Conservation (phyloP, 2,113 vertebrate species). For the Agelaius tricolor region DNA sequence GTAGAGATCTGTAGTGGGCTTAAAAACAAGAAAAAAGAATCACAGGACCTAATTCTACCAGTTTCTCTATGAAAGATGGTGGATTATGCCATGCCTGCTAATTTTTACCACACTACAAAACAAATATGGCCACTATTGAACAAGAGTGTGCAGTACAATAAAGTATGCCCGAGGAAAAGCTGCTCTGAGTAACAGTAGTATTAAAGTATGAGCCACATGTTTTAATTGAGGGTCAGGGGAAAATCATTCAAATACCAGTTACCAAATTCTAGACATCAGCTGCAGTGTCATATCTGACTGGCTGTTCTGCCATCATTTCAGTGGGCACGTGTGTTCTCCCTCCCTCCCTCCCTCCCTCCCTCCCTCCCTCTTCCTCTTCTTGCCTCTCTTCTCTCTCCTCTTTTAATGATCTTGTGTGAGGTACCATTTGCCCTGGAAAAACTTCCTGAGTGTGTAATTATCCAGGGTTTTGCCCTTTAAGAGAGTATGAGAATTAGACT, state of each 20-base stretch:
- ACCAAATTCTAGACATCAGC: not conserved
- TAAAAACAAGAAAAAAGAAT: not conserved
- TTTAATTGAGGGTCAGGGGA: not conserved
- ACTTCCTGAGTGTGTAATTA: not conserved
- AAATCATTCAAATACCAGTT: not conserved
- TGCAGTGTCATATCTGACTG: not conserved
- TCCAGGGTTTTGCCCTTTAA: constrained; percentile 7
- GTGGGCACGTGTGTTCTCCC: not conserved
- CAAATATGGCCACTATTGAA: not conserved
- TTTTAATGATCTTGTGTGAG: not conserved
- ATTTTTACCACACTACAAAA: not conserved
- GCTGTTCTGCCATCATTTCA: not conserved
- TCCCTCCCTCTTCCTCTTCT: not conserved
- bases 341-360: not conserved
- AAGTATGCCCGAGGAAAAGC: not conserved
- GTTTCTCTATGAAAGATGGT: not conserved
- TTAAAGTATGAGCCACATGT: not conserved
- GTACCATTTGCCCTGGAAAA: not conserved
- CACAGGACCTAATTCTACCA: not conserved
- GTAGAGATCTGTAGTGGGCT: not conserved
- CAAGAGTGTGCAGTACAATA: not conserved
- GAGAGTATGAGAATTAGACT: not conserved
- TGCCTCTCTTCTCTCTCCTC: not conserved
- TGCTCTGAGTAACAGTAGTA: not conserved
- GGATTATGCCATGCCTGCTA: not conserved